phyloP scores from a whole-genome alignment of 2,797 vertebrate genomes.

The Mormyrus proboscirostris region DNA sequence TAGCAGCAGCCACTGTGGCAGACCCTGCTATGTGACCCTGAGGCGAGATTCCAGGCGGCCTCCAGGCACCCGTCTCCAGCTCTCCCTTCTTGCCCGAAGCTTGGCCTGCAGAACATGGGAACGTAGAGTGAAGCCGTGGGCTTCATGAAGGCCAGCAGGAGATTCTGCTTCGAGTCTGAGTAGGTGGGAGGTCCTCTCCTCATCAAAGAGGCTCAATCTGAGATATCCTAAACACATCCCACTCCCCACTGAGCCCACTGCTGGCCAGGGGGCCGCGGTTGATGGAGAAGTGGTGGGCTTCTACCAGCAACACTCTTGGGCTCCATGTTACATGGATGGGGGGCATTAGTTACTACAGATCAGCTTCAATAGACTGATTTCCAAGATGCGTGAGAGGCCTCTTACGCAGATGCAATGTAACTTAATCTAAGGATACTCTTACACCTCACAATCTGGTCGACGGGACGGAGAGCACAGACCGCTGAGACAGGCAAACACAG shows the following conservation, averaged over 20 bases:
- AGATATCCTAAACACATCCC: background rate
- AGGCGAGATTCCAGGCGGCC: background rate
- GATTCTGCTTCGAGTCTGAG: background rate
- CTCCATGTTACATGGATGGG: background rate
- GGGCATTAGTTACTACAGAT: background rate
- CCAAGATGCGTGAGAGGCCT: background rate
- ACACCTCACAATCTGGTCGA: background rate
- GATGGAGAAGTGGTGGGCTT: background rate
- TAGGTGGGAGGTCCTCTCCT: background rate
- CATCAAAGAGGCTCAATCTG: background rate
- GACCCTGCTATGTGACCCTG: background rate
- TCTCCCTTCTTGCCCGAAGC: background rate
- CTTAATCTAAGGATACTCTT: background rate
- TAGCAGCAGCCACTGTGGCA: background rate
- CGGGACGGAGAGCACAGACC: background rate
- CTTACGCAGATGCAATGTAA: background rate
- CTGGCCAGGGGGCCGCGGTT: background rate
- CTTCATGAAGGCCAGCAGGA: background rate
- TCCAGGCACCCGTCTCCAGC: background rate
- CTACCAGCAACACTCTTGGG: background rate
- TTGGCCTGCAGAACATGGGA: background rate
- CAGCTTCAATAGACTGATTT: background rate
- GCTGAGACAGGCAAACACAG: background rate
- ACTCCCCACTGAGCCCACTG: background rate
- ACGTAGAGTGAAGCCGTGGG: background rate